Percentiles rank a stretch among this genome's conserved stretches.
Evolutionary conservation across 2,888 invertebrate genomes (phyloP).

Genomic region (Chorisops tibialis): DNA sequence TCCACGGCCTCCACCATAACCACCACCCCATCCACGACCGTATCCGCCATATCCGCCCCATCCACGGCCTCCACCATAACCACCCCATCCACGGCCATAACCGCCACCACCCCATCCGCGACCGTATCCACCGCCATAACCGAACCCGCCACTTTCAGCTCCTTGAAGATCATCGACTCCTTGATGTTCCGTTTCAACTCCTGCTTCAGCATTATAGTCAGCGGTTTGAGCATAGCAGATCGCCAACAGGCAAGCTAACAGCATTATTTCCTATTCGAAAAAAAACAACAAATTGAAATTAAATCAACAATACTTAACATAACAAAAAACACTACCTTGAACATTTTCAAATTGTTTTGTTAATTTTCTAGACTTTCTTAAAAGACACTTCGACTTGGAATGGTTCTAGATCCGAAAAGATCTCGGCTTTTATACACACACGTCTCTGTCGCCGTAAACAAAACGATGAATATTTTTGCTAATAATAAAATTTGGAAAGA

Average conservation of each 20-base stretch:
- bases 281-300: neutral
- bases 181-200: too few species aligned
- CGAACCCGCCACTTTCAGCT: slow-evolving; percentile 16
- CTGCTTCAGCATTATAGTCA: neutral
- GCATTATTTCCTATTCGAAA: neutral
- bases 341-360: neutral
- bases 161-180: slow-evolving; percentile 17
- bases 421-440: too few species aligned
- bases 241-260: slow-evolving; percentile 5
- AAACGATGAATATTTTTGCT: too few species aligned
- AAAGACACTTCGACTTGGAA: neutral
- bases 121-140: slow-evolving; percentile 4
- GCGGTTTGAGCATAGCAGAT: slow-evolving; percentile 1
- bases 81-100: slow-evolving; percentile 2
- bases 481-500: too few species aligned
- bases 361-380: neutral
- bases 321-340: slow-evolving; percentile 4
- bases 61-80: slow-evolving; percentile 1
- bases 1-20: too few species aligned
- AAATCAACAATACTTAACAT: too few species aligned
- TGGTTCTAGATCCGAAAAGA: neutral
- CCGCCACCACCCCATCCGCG: neutral
- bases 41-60: slow-evolving; percentile 19
- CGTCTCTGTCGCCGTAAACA: too few species aligned
- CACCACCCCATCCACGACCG: slow-evolving; percentile 8